Evolutionary conservation across 2,888 invertebrate genomes (phyloP).

Genomic region (Pachydiplax longipennis): DNA sequence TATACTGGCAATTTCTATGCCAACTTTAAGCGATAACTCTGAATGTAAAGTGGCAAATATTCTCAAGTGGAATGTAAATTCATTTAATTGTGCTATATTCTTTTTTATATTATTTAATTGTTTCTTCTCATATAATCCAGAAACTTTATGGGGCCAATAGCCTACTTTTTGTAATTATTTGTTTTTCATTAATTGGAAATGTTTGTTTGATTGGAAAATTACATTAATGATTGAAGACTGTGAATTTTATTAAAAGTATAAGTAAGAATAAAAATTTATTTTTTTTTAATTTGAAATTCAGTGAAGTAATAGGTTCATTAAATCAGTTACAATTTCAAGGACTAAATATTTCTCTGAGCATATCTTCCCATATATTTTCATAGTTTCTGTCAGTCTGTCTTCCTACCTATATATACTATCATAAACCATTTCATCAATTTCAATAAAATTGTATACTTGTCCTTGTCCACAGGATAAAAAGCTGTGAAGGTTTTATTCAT

Average conservation of each 20-base stretch:
- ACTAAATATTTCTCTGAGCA: too few relatives aligned
- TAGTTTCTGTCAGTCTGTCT: too few relatives aligned
- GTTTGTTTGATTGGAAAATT: conserved; percentile 5
- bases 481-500: too few relatives aligned
- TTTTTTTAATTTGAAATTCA: neutral
- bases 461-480: too few relatives aligned
- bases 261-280: neutral
- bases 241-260: conserved; percentile 26
- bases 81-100: neutral
- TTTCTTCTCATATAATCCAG: conserved; percentile 8
- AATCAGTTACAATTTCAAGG: neutral
- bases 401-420: too few relatives aligned
- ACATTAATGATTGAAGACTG: conserved; percentile 25
- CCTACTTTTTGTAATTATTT: conserved; percentile 17
- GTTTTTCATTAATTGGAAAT: neutral
- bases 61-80: neutral
- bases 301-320: neutral
- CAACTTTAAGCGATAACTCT: neutral
- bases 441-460: neutral
- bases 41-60: neutral
- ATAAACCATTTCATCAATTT: neutral
- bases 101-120: neutral
- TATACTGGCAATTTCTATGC: neutral
- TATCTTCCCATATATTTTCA: too few relatives aligned
- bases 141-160: conserved; percentile 32